phyloP scores from a whole-genome alignment of 1,140 invertebrate genomes.

The Zaprionus gabonicus region DNA sequence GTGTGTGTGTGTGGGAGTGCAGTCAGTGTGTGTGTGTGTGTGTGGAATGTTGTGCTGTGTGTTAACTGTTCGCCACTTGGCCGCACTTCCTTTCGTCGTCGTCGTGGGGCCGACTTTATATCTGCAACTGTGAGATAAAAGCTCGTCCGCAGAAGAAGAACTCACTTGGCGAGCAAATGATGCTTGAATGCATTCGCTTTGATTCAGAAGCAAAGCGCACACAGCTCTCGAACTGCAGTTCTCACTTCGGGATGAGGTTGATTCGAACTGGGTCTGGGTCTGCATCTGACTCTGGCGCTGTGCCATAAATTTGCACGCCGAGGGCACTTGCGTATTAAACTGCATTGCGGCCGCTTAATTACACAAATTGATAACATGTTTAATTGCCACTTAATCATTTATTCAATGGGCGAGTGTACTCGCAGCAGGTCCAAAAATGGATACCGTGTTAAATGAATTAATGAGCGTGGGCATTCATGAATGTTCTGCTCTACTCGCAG shows the following conservation, averaged over 20 bases:
- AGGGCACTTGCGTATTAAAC: conserved; percentile 25
- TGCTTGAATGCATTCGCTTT: conserved; percentile 63
- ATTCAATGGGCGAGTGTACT: conserved; percentile 13
- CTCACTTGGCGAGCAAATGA: conserved; percentile 60
- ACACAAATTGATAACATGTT: conserved; percentile 36
- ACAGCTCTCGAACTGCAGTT: neutral
- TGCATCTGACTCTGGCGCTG: neutral
- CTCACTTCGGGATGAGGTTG: neutral
- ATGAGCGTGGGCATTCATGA: conserved; percentile 10
- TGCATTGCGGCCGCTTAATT: conserved; percentile 44
- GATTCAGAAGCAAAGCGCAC: conserved; percentile 36
- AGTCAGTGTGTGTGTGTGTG: conserved; percentile 5
- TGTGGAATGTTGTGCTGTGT: conserved; percentile 60
- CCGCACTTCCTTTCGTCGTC: conserved; percentile 38
- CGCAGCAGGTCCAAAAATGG: neutral
- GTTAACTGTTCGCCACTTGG: conserved; percentile 61
- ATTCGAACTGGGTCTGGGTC: neutral
- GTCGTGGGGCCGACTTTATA: conserved; percentile 24
- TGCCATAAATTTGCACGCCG: conserved; percentile 49
- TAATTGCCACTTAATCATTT: conserved; percentile 38
- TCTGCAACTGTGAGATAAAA: conserved; percentile 64
- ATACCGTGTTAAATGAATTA: conserved; percentile 10
- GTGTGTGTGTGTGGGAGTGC: conserved; percentile 3
- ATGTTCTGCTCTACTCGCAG: neutral
- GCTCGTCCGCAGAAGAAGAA: conserved; percentile 23